phyloP scores from a whole-genome alignment of 2,113 vertebrate species.

The Falcunculus frontatus region DNA sequence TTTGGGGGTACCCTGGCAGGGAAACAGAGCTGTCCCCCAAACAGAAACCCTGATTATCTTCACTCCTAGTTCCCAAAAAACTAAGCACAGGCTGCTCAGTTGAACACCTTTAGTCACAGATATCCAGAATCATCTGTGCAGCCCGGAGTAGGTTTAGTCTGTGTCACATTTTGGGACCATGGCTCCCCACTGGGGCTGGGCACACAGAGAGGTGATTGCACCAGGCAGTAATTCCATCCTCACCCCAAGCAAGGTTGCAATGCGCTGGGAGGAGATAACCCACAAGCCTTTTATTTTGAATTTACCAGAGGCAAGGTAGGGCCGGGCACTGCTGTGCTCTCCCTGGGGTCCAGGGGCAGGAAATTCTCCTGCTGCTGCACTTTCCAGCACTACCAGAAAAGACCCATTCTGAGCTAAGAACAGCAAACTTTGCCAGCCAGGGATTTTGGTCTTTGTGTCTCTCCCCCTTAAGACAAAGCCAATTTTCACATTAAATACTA shows the following conservation, averaged over 20 bases:
- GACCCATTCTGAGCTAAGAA: background rate
- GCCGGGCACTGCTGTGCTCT: background rate
- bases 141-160: background rate
- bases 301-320: background rate
- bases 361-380: background rate
- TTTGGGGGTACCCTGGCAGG: background rate
- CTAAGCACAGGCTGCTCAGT: background rate
- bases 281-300: background rate
- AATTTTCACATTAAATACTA: conserved; percentile 17
- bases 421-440: background rate
- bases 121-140: background rate
- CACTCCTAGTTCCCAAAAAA: background rate
- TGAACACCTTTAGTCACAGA: background rate
- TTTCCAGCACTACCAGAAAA: background rate
- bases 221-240: background rate
- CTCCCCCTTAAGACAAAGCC: conserved; percentile 6
- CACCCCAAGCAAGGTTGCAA: background rate
- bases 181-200: background rate
- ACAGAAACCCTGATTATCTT: background rate
- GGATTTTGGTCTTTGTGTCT: background rate
- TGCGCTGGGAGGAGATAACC: background rate
- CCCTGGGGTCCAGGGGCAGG: background rate
- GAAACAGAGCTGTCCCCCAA: background rate
- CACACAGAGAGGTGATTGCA: background rate
- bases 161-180: background rate